These are phyloP conservation scores for Solen grandis DNA, from an alignment of 1,140 invertebrate species.

Conservation along the genomic window DNA sequence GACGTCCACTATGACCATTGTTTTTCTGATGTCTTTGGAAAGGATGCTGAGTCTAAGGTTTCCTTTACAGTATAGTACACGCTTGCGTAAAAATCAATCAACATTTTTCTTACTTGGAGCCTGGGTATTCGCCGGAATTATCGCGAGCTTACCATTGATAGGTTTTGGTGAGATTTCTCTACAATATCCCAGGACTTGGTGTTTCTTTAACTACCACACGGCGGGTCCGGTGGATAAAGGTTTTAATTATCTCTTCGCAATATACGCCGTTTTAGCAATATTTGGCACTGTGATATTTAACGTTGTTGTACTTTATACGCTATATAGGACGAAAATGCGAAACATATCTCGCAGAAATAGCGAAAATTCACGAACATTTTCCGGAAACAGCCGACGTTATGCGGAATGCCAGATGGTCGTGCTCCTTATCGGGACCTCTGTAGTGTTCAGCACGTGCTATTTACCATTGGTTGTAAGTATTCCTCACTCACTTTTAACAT, in stretches of 20 bases:
- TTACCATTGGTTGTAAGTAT: conserved; percentile 80
- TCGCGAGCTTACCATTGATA: conserved; percentile 79
- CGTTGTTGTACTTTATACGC: conserved; percentile 74
- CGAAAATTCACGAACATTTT: conserved; percentile 60
- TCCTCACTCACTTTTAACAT: no score
- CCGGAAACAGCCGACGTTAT: conserved; percentile 72
- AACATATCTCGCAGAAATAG: conserved; percentile 59
- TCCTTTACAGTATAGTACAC: conserved; percentile 79
- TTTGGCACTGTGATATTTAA: conserved; percentile 75
- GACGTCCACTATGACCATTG: conserved; percentile 78
- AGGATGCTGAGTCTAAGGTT: conserved; percentile 79
- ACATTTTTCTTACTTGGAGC: conserved; percentile 72
- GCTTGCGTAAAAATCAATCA: conserved; percentile 72
- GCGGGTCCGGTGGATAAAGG: conserved; percentile 59
- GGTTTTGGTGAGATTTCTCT: conserved; percentile 75
- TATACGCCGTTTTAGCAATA: conserved; percentile 72
- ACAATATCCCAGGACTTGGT: conserved; percentile 81
- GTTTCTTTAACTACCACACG: conserved; percentile 80
- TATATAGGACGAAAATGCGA: conserved; percentile 70
- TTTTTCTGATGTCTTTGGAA: conserved; percentile 81
- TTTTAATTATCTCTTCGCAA: conserved; percentile 75
- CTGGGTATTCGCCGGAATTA: conserved; percentile 73
- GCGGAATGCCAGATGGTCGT: conserved; percentile 81
- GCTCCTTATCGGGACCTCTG: conserved; percentile 79
- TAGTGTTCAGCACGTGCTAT: conserved; percentile 80